These are phyloP conservation scores for Oscheius onirici DNA, from an alignment of 2,888 invertebrate genomes.

Conservation along the genomic window DNA sequence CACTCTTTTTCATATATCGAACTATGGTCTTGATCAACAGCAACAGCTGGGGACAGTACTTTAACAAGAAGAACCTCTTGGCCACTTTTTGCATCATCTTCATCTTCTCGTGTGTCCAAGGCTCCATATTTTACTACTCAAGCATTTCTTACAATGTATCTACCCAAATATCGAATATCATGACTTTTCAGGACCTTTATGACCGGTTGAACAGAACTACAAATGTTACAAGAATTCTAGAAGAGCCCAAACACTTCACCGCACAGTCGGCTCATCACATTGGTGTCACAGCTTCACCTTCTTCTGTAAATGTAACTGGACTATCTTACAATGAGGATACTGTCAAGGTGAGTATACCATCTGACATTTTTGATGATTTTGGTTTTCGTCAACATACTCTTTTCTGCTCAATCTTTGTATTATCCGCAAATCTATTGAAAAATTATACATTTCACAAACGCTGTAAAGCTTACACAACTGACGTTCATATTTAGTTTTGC, in stretches of 20 bases:
- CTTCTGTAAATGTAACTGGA: constrained; percentile 10
- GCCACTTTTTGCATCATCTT: constrained; percentile 42
- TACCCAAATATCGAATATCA: not conserved
- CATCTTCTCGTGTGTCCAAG: constrained; percentile 39
- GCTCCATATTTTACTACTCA: constrained; percentile 40
- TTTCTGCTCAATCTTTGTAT: too few relatives aligned
- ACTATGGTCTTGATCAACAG: constrained; percentile 39
- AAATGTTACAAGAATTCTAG: constrained; percentile 4
- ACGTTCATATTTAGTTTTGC: too few relatives aligned
- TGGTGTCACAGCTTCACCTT: not conserved
- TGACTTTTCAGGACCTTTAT: constrained; percentile 37
- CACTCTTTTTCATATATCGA: constrained; percentile 47
- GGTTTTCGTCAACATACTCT: too few relatives aligned
- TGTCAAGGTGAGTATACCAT: constrained; percentile 8
- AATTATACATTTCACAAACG: too few relatives aligned
- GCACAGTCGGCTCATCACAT: not conserved
- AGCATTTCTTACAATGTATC: constrained; percentile 41
- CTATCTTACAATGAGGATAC: constrained; percentile 11
- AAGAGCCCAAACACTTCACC: not conserved
- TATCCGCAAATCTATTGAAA: too few relatives aligned
- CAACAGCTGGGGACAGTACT: constrained; percentile 45
- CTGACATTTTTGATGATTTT: too few relatives aligned
- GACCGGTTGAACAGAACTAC: constrained; percentile 45
- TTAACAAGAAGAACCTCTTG: constrained; percentile 42
- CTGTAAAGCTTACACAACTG: too few relatives aligned